phyloP scores from a whole-genome alignment of 1,140 invertebrate species.

The Macrocentrus cingulum region DNA sequence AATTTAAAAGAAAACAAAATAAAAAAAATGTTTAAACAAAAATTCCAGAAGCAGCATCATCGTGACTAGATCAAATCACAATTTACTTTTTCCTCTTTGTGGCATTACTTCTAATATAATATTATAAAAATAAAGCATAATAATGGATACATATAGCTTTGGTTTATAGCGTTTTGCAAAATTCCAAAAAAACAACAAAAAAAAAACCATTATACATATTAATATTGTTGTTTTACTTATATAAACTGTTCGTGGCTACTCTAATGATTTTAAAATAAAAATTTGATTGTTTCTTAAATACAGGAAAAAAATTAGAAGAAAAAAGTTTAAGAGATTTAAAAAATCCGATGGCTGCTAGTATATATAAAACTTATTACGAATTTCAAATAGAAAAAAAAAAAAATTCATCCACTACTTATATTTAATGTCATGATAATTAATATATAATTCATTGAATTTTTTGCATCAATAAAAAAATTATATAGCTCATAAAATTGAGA shows the following conservation, averaged over 20 bases:
- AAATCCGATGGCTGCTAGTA: constrained; percentile 6
- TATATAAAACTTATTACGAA: constrained; percentile 11
- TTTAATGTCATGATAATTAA: constrained; percentile 16
- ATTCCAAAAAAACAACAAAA: constrained; percentile 17
- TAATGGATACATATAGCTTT: constrained; percentile 46
- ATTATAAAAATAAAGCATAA: constrained; percentile 32
- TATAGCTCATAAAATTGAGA: too few species aligned
- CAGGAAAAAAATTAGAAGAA: too few species aligned
- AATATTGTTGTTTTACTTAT: constrained; percentile 28
- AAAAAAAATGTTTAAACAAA: constrained; percentile 10
- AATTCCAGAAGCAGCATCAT: constrained; percentile 43
- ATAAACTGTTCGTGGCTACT: constrained; percentile 31
- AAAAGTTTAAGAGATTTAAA: too few species aligned
- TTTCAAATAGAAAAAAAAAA: constrained; percentile 27
- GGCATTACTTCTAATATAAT: constrained; percentile 42
- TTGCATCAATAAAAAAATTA: not conserved
- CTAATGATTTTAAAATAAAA: constrained; percentile 26
- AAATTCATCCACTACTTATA: constrained; percentile 45
- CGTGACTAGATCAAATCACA: constrained; percentile 55
- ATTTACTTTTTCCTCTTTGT: constrained; percentile 44
- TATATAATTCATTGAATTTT: constrained; percentile 6
- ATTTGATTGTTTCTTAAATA: too few species aligned
- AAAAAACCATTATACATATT: too few species aligned
- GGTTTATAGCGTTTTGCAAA: constrained; percentile 45
- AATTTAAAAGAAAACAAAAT: constrained; percentile 1